Evolutionary conservation across 2,113 vertebrate species (phyloP).

Genomic region (Melanerpes aurifrons): DNA sequence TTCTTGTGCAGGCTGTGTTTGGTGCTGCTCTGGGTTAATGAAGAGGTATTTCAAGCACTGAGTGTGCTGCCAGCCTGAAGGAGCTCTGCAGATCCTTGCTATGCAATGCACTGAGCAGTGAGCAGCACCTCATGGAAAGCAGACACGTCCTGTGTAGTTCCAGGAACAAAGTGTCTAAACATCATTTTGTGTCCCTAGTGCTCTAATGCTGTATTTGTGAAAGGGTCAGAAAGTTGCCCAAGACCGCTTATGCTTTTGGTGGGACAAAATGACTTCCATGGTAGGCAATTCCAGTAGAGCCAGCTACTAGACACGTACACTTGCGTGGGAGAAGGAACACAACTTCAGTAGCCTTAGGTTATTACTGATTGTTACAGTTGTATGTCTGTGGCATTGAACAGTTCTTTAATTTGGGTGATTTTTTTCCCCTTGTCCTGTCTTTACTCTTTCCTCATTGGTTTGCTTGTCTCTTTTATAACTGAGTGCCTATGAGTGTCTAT

Average conservation of each 20-base stretch:
- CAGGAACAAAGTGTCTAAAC: background rate
- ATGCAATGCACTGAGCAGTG: background rate
- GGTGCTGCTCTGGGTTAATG: background rate
- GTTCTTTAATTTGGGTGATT: background rate
- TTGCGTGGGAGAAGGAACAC: background rate
- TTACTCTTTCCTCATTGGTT: background rate
- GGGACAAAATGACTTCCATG: background rate
- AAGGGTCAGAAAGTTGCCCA: background rate
- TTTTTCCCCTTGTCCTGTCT: background rate
- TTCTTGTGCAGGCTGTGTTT: background rate
- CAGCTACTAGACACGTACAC: accelerated
- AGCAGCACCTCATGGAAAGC: background rate
- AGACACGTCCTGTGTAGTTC: background rate
- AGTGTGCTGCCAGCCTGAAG: background rate
- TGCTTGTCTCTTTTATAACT: background rate
- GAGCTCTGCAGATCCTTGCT: background rate
- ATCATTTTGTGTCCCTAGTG: accelerated
- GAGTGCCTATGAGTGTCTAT: background rate
- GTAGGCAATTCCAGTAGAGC: background rate
- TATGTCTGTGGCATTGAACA: background rate
- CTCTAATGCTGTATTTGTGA: background rate
- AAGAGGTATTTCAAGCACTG: background rate
- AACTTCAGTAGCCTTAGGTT: background rate
- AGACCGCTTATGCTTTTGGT: background rate
- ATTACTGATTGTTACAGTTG: background rate